A percentile compares a stretch with the other conserved stretches of the same genome.
Conservation (phyloP, 1,140 invertebrate genomes). For the Drosophila bocqueti region DNA sequence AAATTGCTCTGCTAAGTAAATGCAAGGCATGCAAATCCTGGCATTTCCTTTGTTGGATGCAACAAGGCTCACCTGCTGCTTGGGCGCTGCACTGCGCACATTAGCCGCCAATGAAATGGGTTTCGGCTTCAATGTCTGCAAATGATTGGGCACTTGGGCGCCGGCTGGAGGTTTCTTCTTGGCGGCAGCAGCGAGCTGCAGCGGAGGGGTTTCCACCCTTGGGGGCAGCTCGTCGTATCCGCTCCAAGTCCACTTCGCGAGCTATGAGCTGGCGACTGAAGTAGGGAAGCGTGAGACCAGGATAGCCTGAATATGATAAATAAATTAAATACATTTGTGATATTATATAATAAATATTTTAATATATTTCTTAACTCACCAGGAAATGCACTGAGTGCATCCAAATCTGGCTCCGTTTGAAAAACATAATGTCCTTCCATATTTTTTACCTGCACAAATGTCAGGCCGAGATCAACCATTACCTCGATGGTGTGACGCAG, state of each 20-base stretch:
- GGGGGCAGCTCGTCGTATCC: constrained; percentile 87
- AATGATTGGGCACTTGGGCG: constrained; percentile 87
- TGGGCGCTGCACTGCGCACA: constrained; percentile 80
- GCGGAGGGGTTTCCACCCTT: constrained; percentile 39
- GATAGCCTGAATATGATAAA: constrained; percentile 40
- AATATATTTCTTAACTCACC: constrained; percentile 36
- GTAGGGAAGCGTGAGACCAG: constrained; percentile 86
- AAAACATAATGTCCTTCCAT: constrained; percentile 93
- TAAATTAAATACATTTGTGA: background rate
- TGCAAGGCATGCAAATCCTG: constrained; percentile 77
- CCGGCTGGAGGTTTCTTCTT: constrained; percentile 40
- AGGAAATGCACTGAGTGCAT: constrained; percentile 73
- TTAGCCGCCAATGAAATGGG: constrained; percentile 72
- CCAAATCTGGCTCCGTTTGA: constrained; percentile 91
- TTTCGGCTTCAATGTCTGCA: constrained; percentile 88
- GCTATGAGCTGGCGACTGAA: constrained; percentile 91
- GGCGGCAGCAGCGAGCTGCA: background rate
- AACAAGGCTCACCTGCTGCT: constrained; percentile 62
- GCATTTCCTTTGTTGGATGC: constrained; percentile 11
- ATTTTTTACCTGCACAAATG: constrained; percentile 92
- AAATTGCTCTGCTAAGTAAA: constrained; percentile 81
- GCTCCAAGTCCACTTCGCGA: constrained; percentile 91
- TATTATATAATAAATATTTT: no score
- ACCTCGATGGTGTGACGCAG: constrained; percentile 90
- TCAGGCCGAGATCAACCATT: constrained; percentile 96